Evolutionary conservation across 2,888 invertebrate genomes (phyloP).

Genomic region (Aphodius granarius): DNA sequence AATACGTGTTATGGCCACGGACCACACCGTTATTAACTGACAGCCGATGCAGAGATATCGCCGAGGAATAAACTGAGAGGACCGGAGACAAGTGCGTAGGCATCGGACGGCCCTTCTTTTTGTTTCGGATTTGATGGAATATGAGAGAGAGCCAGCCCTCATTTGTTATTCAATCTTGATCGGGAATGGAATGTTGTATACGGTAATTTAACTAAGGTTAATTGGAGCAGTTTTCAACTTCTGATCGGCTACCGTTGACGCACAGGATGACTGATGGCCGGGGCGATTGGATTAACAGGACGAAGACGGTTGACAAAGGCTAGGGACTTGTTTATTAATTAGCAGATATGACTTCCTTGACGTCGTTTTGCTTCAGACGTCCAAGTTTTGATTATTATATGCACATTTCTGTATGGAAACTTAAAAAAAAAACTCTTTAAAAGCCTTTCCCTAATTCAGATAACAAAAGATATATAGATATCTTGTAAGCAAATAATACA

Average conservation of each 20-base stretch:
- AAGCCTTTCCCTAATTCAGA: too few relatives aligned
- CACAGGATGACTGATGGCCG: neutral
- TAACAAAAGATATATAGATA: too few relatives aligned
- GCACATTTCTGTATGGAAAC: too few relatives aligned
- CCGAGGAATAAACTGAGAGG: neutral
- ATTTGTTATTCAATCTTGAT: neutral
- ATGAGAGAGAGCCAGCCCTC: neutral
- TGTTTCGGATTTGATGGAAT: neutral
- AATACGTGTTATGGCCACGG: conserved; percentile 47
- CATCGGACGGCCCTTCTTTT: neutral
- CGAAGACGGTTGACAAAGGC: neutral
- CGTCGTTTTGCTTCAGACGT: too few relatives aligned
- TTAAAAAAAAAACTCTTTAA: too few relatives aligned
- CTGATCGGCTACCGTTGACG: neutral
- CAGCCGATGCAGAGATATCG: conserved; percentile 42
- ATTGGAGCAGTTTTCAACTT: neutral
- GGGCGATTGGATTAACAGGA: neutral
- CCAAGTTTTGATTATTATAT: too few relatives aligned
- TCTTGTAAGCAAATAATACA: too few relatives aligned
- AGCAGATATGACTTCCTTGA: neutral
- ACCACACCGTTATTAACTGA: conserved; percentile 47
- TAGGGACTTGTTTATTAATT: neutral
- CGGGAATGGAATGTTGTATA: neutral
- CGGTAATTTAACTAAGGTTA: neutral
- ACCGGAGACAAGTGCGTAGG: neutral